These are phyloP conservation scores for Resseliella maxima DNA, from an alignment of 2,888 invertebrate species.

Conservation along the genomic window DNA sequence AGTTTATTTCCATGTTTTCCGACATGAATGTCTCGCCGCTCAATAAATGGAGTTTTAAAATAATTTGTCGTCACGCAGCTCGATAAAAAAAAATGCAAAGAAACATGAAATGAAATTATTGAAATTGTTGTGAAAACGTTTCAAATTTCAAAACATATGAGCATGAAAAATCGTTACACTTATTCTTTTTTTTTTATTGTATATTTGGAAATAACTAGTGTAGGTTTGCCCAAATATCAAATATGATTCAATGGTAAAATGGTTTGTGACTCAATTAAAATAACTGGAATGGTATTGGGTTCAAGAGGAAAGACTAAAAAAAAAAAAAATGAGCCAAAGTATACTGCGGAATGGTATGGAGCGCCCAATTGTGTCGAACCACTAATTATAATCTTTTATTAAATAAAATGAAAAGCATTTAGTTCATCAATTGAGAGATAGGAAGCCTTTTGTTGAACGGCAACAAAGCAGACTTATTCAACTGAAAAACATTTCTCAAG, in stretches of 20 bases:
- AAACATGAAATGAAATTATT: background rate
- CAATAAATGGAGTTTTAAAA: background rate
- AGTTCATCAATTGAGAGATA: slow-evolving; percentile 46
- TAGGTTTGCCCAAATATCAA: background rate
- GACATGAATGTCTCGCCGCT: background rate
- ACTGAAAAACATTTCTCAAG: slow-evolving; percentile 41
- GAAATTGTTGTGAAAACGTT: background rate
- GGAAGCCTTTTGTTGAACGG: slow-evolving; percentile 14
- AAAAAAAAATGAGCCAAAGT: background rate
- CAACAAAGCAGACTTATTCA: slow-evolving; percentile 10
- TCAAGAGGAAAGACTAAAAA: background rate
- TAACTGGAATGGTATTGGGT: background rate
- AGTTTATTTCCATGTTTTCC: background rate
- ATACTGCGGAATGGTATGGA: background rate
- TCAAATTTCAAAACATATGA: background rate
- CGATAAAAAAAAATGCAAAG: background rate
- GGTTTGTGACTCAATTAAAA: background rate
- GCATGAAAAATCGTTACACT: background rate
- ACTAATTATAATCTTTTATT: slow-evolving; percentile 37
- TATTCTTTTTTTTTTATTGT: background rate
- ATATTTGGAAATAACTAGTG: background rate
- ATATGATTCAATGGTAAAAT: background rate
- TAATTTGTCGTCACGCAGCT: background rate
- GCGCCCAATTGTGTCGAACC: background rate
- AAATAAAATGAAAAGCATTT: slow-evolving; percentile 42